phyloP scores from a whole-genome alignment of 2,797 vertebrate species.

The Limnodromus scolopaceus region DNA sequence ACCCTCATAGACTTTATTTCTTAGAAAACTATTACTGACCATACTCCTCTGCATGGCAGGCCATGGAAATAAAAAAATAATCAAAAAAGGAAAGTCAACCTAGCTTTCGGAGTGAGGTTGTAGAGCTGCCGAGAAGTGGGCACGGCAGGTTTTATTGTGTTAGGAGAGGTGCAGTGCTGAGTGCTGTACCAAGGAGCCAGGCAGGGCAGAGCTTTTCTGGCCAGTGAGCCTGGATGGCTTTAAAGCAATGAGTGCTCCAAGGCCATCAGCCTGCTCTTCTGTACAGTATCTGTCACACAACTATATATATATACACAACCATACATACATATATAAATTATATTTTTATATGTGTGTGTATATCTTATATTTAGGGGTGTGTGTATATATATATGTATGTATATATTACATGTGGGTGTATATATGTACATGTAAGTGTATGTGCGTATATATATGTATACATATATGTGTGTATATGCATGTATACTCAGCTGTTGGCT shows the following conservation, averaged over 20 bases:
- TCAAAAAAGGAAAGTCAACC: background rate
- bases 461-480: accelerated
- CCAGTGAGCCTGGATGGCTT: background rate
- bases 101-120: background rate
- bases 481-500: background rate
- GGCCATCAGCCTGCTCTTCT: background rate
- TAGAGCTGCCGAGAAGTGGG: background rate
- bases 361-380: background rate
- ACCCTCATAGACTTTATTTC: background rate
- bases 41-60: background rate
- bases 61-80: background rate
- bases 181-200: background rate
- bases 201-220: background rate
- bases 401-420: accelerated
- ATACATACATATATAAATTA: accelerated
- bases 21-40: conserved; percentile 22
- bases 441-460: accelerated
- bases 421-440: accelerated
- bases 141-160: background rate
- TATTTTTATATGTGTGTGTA: accelerated
- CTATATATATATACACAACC: too few relatives aligned
- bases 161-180: background rate
- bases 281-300: background rate
- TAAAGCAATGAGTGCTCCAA: background rate
- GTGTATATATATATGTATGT: too few relatives aligned